phyloP scores from a whole-genome alignment of 2,797 vertebrate genomes.

The Danionella dracula region DNA sequence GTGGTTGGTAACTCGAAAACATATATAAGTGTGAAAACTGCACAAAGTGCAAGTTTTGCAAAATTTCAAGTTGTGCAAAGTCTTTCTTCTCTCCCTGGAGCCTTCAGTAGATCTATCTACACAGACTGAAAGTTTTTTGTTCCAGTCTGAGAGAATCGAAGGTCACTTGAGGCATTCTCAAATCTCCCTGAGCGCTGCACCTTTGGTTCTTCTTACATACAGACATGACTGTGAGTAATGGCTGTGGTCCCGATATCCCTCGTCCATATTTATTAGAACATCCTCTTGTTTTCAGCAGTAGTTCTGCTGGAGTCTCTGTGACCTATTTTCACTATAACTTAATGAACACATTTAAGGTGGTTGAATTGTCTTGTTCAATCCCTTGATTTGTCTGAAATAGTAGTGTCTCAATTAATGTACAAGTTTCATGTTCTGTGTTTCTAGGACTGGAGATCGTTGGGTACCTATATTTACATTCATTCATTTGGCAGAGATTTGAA shows the following conservation, averaged over 20 bases:
- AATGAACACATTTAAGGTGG: background rate
- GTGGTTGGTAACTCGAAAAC: background rate
- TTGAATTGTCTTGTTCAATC: no score
- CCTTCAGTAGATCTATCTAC: background rate
- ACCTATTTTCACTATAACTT: background rate
- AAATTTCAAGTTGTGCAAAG: background rate
- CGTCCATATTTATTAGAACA: conserved; percentile 8
- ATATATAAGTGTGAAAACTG: background rate
- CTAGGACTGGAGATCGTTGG: no score
- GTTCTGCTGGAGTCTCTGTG: background rate
- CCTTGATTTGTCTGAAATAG: no score
- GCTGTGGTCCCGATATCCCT: background rate
- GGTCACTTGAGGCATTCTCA: conserved; percentile 7
- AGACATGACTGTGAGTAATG: conserved; percentile 11
- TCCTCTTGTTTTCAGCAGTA: background rate
- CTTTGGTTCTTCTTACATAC: background rate
- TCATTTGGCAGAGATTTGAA: no score
- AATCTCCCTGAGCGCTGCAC: background rate
- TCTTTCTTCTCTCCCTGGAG: background rate
- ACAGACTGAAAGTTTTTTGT: background rate
- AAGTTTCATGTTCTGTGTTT: no score
- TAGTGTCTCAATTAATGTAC: no score
- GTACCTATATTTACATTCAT: no score
- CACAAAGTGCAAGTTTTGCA: background rate
- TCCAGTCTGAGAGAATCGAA: background rate